Conservation (phyloP, 2,113 vertebrate genomes). For the Albula glossodonta region DNA sequence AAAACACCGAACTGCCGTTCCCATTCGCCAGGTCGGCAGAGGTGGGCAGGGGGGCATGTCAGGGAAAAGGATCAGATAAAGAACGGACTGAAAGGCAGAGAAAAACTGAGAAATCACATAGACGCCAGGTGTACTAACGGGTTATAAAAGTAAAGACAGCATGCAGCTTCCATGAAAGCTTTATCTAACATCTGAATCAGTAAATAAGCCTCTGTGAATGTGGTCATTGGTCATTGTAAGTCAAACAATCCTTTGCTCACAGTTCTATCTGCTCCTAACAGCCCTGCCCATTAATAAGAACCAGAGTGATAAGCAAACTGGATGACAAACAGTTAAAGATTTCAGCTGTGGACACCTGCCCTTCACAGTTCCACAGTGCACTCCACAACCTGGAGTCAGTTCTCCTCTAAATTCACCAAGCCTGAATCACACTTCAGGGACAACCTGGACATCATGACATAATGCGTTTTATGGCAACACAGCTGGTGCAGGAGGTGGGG, state of each 20-base stretch:
- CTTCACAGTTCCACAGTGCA: neutral
- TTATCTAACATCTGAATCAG: neutral
- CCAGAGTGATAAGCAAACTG: too few relatives aligned
- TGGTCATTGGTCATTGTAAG: neutral
- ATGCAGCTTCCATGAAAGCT: slow-evolving; percentile 24
- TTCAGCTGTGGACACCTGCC: neutral
- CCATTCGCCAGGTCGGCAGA: slow-evolving; percentile 11
- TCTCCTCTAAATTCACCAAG: slow-evolving; percentile 37
- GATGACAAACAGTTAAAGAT: neutral
- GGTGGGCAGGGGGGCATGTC: neutral
- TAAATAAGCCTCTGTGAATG: slow-evolving; percentile 6
- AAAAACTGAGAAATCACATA: neutral
- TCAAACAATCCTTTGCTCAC: neutral
- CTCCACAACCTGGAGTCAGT: slow-evolving; percentile 27
- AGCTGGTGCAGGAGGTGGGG: slow-evolving; percentile 63
- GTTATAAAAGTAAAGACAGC: neutral
- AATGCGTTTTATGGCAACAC: slow-evolving; percentile 72
- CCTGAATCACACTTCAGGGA: slow-evolving; percentile 62
- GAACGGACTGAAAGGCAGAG: slow-evolving; percentile 16
- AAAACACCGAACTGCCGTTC: slow-evolving; percentile 34
- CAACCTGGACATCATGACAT: slow-evolving; percentile 64
- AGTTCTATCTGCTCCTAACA: neutral
- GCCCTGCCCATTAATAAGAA: slow-evolving; percentile 1
- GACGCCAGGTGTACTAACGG: neutral
- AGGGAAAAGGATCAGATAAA: slow-evolving; percentile 14